These are phyloP conservation scores for Hylaeus anthracinus DNA, from an alignment of 1,140 invertebrate genomes.

Conservation along the genomic window DNA sequence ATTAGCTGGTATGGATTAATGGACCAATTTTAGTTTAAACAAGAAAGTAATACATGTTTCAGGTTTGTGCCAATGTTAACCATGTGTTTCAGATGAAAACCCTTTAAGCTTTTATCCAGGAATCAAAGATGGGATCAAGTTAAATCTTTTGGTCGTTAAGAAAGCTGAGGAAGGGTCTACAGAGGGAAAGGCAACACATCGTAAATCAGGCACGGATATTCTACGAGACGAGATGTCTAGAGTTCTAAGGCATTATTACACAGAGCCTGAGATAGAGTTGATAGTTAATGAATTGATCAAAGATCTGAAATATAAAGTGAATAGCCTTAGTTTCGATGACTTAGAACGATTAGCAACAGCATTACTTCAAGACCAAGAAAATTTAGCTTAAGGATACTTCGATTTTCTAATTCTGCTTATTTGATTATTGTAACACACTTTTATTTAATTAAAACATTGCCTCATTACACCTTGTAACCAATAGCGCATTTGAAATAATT, in stretches of 20 bases:
- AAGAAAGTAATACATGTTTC: neutral
- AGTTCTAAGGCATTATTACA: conserved; percentile 76
- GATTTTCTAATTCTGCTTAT: conserved; percentile 54
- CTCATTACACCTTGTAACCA: conserved; percentile 42
- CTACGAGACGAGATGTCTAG: conserved; percentile 75
- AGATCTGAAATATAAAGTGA: conserved; percentile 76
- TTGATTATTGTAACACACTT: conserved; percentile 60
- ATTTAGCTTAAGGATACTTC: conserved; percentile 60
- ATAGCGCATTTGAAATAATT: conserved; percentile 16
- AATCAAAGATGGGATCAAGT: conserved; percentile 77
- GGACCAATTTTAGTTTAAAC: no score
- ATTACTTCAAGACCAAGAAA: conserved; percentile 78
- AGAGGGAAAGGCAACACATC: conserved; percentile 46
- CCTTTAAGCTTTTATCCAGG: conserved; percentile 77
- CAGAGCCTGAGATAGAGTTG: conserved; percentile 74
- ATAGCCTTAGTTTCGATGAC: conserved; percentile 77
- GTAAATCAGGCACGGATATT: conserved; percentile 66
- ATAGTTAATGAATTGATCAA: conserved; percentile 77
- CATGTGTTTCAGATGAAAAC: conserved; percentile 73
- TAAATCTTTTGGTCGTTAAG: conserved; percentile 75
- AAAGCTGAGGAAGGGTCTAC: conserved; percentile 65
- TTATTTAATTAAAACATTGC: conserved; percentile 65
- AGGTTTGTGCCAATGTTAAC: neutral
- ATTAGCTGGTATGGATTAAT: conserved; percentile 68
- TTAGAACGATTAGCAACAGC: conserved; percentile 79